Conservation (phyloP, 2,797 vertebrate species). For the Takifugu rubripes region DNA sequence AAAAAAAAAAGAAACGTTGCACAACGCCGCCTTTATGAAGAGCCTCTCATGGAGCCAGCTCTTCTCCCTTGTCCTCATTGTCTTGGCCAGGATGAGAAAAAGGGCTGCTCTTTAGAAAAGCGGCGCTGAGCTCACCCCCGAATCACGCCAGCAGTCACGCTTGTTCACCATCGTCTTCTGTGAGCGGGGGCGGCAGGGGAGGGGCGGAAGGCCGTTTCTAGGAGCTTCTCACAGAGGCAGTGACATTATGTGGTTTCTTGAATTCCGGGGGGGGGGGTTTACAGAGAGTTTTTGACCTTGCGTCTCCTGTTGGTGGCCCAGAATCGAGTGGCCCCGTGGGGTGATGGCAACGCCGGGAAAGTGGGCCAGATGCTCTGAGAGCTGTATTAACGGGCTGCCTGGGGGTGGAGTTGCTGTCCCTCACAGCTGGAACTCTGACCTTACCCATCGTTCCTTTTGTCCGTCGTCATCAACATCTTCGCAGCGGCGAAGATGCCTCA, state of each 20-base stretch:
- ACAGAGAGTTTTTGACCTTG: constrained; percentile 33
- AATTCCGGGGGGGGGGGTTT: constrained; percentile 20
- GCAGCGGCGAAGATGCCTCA: constrained; percentile 23
- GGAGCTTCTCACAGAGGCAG: constrained; percentile 17
- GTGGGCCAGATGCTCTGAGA: constrained; percentile 20
- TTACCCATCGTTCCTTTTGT: constrained; percentile 10
- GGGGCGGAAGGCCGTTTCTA: constrained; percentile 20
- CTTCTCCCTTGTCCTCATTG: constrained; percentile 71
- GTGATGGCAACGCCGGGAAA: constrained; percentile 17
- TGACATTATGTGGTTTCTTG: constrained; percentile 20
- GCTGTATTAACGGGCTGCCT: constrained; percentile 1
- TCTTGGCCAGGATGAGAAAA: constrained; percentile 68
- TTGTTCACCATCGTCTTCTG: constrained; percentile 36
- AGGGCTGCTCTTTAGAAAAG: constrained; percentile 65
- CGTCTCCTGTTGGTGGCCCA: constrained; percentile 37
- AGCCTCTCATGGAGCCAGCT: constrained; percentile 58
- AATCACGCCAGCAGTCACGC: constrained; percentile 61
- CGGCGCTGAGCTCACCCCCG: constrained; percentile 60
- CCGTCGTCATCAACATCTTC: constrained; percentile 1
- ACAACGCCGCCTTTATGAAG: constrained; percentile 63
- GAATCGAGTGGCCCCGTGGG: constrained; percentile 14
- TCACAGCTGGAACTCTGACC: constrained; percentile 23
- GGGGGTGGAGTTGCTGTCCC: neutral
- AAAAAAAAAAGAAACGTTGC: constrained; percentile 22
- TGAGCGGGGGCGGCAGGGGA: constrained; percentile 17